Conservation (phyloP, 2,113 vertebrate genomes). For the Eurypyga helias region DNA sequence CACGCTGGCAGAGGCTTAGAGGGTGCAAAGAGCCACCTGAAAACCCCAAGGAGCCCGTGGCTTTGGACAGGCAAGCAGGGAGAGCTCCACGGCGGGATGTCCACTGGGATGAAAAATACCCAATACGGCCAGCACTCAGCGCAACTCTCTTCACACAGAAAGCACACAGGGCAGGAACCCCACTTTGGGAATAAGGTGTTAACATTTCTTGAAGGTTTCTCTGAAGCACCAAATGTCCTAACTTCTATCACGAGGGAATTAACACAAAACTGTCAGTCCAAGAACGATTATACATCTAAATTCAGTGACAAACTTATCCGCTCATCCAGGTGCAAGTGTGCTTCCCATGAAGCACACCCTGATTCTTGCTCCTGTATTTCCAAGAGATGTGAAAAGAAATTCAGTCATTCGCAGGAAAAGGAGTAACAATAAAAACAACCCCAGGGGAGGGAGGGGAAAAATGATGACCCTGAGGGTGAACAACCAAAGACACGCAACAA, state of each 20-base stretch:
- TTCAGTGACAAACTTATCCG: background rate
- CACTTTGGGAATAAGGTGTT: background rate
- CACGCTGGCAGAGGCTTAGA: background rate
- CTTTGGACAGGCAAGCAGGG: background rate
- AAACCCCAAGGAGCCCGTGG: background rate
- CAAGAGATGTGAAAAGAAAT: background rate
- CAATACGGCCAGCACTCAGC: rapidly evolving
- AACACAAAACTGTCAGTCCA: background rate
- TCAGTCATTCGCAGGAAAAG: background rate
- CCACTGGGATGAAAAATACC: background rate
- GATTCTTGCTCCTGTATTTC: background rate
- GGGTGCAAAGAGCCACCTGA: background rate
- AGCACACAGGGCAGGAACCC: background rate
- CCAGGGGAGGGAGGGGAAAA: background rate
- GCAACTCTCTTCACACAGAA: background rate
- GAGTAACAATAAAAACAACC: background rate
- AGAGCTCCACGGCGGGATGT: background rate
- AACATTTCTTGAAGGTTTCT: background rate
- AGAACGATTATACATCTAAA: background rate
- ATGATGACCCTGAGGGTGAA: rapidly evolving
- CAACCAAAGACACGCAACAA: background rate
- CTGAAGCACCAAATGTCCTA: background rate
- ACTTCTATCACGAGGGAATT: background rate
- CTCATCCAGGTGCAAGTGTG: background rate
- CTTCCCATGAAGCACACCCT: background rate